Conservation (phyloP, 1,140 invertebrate genomes). For the Heterodera schachtii region DNA sequence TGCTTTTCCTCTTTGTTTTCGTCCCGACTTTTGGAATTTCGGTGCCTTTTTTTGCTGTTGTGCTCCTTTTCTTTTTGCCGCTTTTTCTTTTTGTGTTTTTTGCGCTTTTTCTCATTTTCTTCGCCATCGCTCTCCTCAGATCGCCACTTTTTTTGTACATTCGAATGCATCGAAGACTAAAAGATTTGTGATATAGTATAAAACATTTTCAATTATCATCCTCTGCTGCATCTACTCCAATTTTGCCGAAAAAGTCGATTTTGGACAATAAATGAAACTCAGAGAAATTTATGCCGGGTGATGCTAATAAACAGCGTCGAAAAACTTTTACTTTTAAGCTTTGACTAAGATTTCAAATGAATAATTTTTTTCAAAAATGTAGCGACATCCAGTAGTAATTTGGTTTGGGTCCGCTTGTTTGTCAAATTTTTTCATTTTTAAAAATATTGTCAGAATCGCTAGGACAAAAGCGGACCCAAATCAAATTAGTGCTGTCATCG, state of each 20-base stretch:
- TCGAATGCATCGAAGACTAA: background rate
- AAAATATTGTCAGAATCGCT: too few species aligned
- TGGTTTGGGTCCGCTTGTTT: too few species aligned
- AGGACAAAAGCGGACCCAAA: background rate
- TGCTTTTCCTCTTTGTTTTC: constrained; percentile 1
- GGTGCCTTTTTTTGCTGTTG: background rate
- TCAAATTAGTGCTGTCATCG: background rate
- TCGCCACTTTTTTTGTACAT: background rate
- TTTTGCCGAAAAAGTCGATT: too few species aligned
- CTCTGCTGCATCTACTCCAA: too few species aligned
- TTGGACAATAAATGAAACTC: too few species aligned
- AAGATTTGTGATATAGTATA: background rate
- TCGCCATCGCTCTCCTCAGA: background rate
- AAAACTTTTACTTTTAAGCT: too few species aligned
- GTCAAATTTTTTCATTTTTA: background rate
- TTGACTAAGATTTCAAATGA: too few species aligned
- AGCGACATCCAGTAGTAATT: too few species aligned
- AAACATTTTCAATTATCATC: too few species aligned
- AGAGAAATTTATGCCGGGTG: too few species aligned
- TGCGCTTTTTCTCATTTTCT: constrained; percentile 1
- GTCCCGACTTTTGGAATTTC: background rate
- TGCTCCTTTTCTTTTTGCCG: constrained; percentile 21
- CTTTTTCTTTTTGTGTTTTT: constrained; percentile 21
- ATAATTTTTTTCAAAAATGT: too few species aligned
- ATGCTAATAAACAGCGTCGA: too few species aligned